A percentile compares a stretch with the other conserved stretches of the same genome.
Evolutionary conservation across 2,113 vertebrate genomes (phyloP).

Genomic region (Amblyornis subalaris): DNA sequence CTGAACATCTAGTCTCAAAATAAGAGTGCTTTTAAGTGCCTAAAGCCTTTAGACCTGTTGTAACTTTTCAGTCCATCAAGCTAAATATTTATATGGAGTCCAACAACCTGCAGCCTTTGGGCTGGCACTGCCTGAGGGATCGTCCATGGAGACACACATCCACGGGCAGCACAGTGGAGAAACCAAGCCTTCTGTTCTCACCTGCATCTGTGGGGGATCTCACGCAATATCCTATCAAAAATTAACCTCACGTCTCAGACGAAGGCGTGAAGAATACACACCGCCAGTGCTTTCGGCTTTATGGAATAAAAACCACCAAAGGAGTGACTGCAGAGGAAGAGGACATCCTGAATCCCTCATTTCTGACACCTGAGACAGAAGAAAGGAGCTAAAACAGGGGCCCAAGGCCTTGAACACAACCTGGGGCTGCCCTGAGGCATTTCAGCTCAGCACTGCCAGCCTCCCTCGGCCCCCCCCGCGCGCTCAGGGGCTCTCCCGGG

Average conservation of each 20-base stretch:
- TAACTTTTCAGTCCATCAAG: not conserved
- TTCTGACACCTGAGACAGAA: not conserved
- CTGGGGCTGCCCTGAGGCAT: not conserved
- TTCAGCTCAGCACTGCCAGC: not conserved
- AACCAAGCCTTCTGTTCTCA: not conserved
- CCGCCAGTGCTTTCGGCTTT: accelerated
- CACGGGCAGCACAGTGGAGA: not conserved
- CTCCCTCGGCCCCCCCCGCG: not conserved
- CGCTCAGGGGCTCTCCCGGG: accelerated
- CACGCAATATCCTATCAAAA: not conserved
- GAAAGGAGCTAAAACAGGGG: not conserved
- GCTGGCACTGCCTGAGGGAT: not conserved
- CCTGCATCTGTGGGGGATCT: not conserved
- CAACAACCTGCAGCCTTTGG: not conserved
- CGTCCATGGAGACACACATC: not conserved
- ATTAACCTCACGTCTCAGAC: not conserved
- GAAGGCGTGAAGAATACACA: accelerated
- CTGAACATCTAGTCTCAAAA: not conserved
- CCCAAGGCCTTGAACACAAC: not conserved
- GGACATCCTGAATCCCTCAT: not conserved
- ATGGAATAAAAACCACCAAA: not conserved
- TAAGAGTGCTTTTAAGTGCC: not conserved
- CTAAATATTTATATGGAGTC: not conserved
- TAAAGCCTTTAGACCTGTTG: not conserved
- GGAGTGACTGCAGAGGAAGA: not conserved